Base-by-base conservation (phyloP, 1,140 invertebrate genomes). In the Neodiprion virginianus region DNA sequence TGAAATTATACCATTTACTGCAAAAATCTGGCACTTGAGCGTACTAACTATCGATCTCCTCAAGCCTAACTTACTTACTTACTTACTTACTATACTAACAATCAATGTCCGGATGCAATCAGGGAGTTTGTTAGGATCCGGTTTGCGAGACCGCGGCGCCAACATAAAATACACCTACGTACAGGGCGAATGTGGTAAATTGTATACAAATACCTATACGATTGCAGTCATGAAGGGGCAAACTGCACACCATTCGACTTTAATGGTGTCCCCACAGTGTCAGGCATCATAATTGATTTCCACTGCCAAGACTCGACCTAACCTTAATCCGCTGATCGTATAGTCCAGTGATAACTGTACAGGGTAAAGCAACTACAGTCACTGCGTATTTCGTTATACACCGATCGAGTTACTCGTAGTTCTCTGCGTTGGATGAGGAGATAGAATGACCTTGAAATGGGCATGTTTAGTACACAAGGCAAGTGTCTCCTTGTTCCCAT, bases 261-360 rank as follows among this genome's bases (percentile, higher is more conserved):
- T 61, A 61, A 61, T 61, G 53, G 53, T 8, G 53, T 61, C 53
- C 7, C 53, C 8, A 4, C 11, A 61, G n/a, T 12, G n/a, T 17
- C 53, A 17, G 8, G 53, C 53, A 17, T 61, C 53, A 61, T 61
- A 61, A 61, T 61, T 61, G 8, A 61, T 61, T 61, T 8, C 11
- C 53, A 17, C 53, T 12, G 53, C n/a, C 53, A 17, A 12, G 53
- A 61, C 11, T 61, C n/a, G 53, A 61, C 53, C 53, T 9, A 61
- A 61, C 53, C 53, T 61, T 61, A 61, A 61, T 61, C 53, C n/a
- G 11, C 53, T 61, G 53, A 61, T 17, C 53, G n/a, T 61, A 61
- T 8, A 61, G 53, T 61, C 53, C 3, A 61, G 53, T 1, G 4
- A 61, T 61, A 61, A 61, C 53, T 61, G 53, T 61, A 61, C 0